Evolutionary conservation across 1,140 invertebrate species (phyloP).

Genomic region (Eulimnadia texana): DNA sequence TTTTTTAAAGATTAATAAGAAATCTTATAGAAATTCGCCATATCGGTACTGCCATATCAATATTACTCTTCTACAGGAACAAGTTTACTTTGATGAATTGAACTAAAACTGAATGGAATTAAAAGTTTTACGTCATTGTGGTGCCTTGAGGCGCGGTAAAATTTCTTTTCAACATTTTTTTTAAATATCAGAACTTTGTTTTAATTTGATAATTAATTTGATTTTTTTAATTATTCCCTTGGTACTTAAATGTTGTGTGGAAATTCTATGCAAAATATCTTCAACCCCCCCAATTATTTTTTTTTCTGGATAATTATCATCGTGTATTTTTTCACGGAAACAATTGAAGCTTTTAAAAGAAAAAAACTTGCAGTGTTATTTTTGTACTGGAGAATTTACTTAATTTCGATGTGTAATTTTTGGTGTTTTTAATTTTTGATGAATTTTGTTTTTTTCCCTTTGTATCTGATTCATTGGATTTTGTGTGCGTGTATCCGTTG

Average conservation of each 20-base stretch:
- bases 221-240: no score
- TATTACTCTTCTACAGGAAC: not conserved
- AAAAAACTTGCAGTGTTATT: not conserved
- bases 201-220: no score
- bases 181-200: no score
- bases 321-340: not conserved
- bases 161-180: no score
- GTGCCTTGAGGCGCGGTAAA: not conserved
- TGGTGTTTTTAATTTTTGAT: no score
- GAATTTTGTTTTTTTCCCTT: not conserved
- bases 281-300: not conserved
- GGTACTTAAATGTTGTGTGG: no score
- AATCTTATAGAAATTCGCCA: conserved; percentile 15
- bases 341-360: not conserved
- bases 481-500: not conserved
- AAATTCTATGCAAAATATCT: not conserved
- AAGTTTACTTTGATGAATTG: not conserved
- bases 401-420: conserved; percentile 1
- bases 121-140: not conserved
- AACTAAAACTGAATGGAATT: not conserved
- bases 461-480: not conserved
- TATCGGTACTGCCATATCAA: conserved; percentile 14
- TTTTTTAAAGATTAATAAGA: not conserved
- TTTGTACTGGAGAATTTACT: not conserved
- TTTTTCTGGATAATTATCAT: not conserved